Evolutionary conservation across 2,797 vertebrate genomes (phyloP), one percentile per base, ranked within the genome.

Genomic region (Neosilurus mollespiculum): DNA sequence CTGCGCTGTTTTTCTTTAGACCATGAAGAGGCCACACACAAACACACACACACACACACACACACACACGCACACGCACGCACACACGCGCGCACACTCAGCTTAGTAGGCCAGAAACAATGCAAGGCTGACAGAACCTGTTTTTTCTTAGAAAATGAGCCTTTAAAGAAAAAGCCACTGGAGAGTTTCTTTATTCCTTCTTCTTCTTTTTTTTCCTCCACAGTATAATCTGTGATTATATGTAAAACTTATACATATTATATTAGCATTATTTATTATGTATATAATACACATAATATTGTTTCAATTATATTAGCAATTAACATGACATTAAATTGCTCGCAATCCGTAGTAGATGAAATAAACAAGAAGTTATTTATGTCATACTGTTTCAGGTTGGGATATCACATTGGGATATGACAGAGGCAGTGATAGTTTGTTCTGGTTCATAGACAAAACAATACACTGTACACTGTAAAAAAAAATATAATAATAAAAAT

Each of bases 1-100:
- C 81, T 82, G 81, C 7, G 3, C 80, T 80, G 73, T 85, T 88
- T 86, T 84, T 86, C 78, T 86, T 85, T 82, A 80, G 75, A 85
- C 81, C 79, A 26, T 81, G 76, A 67, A 83, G 30, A 16, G 69
- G 43, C 67, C 78, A 65, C 76, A 83, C 26, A 37, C 34, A 58
- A n/a, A 49, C 37, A 43, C 34, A 37, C 66, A 18, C 66, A 20
- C 70, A 71, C 70, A 51, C 53, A 54, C 53, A 9, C 51, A 53
- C 51, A 8, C 51, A 53, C 51, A 56, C 54, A 56, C 54, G 16
- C 54, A 71, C 53, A 54, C 53, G 14, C 51, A 53, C 51, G 12
- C 51, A 53, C 51, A 56, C 54, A 56, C 54, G 16, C 54, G 16
- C 54, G 16, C 54, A 61, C 22, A 61, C 59, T 20, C 59, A 4